Percentiles rank a stretch among this genome's conserved stretches.
Evolutionary conservation across 2,113 vertebrate genomes (phyloP).

Genomic region (human): GRCh38 chr12:62116001-62116500

Average conservation of each 20-base stretch:
- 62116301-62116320: too few species aligned
- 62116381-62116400: background rate
- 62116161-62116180: background rate
- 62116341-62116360: background rate
- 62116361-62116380: background rate
- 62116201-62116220: background rate
- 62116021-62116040: conserved; percentile 3
- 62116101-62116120: background rate
- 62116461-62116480: background rate
- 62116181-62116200: background rate
- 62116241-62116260: background rate
- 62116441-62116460: background rate
- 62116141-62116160: background rate
- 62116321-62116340: background rate
- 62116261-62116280: background rate
- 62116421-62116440: background rate
- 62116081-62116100: background rate
- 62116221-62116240: background rate
- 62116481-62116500: background rate
- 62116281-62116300: too few species aligned
- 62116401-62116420: background rate
- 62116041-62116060: background rate
- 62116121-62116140: background rate
- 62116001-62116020: background rate
- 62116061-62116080: conserved; percentile 22